Evolutionary conservation across 2,888 invertebrate genomes (phyloP).

Genomic region (Aspidapion aeneum): DNA sequence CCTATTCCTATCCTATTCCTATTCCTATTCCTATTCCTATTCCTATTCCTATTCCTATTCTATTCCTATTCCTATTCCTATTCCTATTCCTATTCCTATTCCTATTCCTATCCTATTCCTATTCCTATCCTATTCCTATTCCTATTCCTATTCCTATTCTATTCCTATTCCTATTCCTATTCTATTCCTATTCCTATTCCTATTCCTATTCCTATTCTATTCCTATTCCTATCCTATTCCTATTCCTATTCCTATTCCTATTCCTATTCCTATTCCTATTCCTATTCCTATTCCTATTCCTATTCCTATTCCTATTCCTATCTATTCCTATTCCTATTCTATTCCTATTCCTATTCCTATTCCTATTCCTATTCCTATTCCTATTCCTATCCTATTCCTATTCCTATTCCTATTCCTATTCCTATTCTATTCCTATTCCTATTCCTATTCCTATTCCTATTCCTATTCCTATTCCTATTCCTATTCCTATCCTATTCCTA

Average conservation of each 20-base stretch:
- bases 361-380: neutral
- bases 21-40: neutral
- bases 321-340: neutral
- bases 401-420: neutral
- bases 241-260: neutral
- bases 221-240: neutral
- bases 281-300: neutral
- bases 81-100: neutral
- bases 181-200: neutral
- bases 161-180: neutral
- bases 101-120: neutral
- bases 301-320: neutral
- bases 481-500: neutral
- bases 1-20: neutral
- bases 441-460: neutral
- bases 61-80: neutral
- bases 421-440: neutral
- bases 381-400: neutral
- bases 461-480: neutral
- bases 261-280: neutral
- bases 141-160: neutral
- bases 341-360: neutral
- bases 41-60: neutral
- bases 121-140: neutral
- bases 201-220: neutral